These are phyloP conservation scores for Grallaria varia DNA, from an alignment of 2,113 vertebrate genomes.

Conservation along the genomic window DNA sequence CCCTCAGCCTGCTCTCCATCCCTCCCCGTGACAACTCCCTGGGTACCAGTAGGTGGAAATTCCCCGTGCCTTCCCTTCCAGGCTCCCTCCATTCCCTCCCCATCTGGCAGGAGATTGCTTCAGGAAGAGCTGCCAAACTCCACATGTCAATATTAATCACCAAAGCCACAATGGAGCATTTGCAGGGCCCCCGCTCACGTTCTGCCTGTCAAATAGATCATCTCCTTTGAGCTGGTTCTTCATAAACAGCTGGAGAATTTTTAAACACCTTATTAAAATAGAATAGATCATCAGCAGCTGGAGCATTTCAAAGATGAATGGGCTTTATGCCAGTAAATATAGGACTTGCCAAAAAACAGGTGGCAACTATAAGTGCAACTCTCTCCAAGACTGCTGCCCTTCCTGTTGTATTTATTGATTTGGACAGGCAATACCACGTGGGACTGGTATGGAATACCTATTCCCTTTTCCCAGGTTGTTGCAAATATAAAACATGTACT, in stretches of 20 bases:
- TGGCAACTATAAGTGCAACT: not conserved
- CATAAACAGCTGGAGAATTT: conserved; percentile 78
- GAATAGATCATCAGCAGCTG: conserved; percentile 46
- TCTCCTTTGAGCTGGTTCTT: conserved; percentile 73
- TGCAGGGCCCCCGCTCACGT: not conserved
- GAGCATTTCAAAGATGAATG: not conserved
- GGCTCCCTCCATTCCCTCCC: not conserved
- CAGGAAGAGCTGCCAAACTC: conserved; percentile 46
- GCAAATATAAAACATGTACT: not conserved
- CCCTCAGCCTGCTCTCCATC: not conserved
- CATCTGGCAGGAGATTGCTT: conserved; percentile 19
- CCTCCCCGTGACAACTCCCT: not conserved
- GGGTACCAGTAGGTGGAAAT: conserved; percentile 1
- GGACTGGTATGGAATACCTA: not conserved
- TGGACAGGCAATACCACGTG: not conserved
- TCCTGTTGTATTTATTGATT: not conserved
- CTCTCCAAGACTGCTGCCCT: not conserved
- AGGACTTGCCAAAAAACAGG: conserved; percentile 40
- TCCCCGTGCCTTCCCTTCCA: not conserved
- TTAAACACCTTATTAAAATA: conserved; percentile 79
- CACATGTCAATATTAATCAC: conserved; percentile 36
- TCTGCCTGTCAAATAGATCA: conserved; percentile 79
- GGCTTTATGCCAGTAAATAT: conserved; percentile 23
- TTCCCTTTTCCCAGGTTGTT: not conserved
- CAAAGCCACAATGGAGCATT: not conserved